Evolutionary conservation across 2,113 vertebrate species (phyloP).

Genomic region (Channa maculata): DNA sequence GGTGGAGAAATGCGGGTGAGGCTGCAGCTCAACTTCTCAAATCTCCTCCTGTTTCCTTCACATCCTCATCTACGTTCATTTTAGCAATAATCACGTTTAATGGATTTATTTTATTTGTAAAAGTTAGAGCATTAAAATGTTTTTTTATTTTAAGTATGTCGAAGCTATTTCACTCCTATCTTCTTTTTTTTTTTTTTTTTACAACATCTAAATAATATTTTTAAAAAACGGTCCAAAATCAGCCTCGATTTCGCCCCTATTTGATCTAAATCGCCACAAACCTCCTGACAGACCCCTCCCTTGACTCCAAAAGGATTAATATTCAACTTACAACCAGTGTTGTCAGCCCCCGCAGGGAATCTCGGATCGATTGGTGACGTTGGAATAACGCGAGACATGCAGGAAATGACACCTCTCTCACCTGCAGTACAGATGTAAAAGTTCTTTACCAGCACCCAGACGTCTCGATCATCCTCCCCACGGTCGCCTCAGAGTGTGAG

Average conservation of each 20-base stretch:
- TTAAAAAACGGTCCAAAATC: neutral
- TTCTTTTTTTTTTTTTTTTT: too few species aligned
- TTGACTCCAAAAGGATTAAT: constrained; percentile 79
- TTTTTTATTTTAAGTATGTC: too few species aligned
- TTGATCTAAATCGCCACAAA: constrained; percentile 11
- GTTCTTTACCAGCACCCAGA: constrained; percentile 29
- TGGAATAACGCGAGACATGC: constrained; percentile 65
- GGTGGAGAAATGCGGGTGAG: neutral
- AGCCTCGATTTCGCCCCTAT: neutral
- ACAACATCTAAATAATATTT: too few species aligned
- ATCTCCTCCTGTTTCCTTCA: neutral
- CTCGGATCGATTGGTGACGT: constrained; percentile 81
- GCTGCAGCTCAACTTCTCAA: neutral
- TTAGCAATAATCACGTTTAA: neutral
- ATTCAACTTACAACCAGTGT: constrained; percentile 83
- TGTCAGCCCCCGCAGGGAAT: constrained; percentile 71
- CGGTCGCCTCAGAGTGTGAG: constrained; percentile 31
- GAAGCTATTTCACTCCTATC: too few species aligned
- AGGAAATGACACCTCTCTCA: constrained; percentile 39
- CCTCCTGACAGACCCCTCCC: constrained; percentile 49
- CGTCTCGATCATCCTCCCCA: constrained; percentile 37
- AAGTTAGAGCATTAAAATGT: too few species aligned
- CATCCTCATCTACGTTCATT: neutral
- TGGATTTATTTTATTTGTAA: too few species aligned
- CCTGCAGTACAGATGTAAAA: constrained; percentile 25